Conservation (phyloP, 2,797 vertebrate species). For the Sciurus vulgaris region DNA sequence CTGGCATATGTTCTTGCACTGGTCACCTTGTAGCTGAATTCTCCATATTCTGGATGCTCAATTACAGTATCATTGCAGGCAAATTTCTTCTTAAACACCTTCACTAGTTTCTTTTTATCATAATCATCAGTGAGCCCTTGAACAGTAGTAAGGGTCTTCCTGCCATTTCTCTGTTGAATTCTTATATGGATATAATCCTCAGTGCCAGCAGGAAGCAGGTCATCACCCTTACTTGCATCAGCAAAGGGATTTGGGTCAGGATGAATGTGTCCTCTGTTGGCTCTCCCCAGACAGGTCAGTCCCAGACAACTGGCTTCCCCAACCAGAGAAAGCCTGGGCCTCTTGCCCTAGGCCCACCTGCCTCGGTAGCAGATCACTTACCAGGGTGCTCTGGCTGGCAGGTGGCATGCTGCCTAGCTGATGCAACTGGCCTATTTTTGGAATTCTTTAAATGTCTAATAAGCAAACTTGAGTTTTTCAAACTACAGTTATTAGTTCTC, state of each 20-base stretch:
- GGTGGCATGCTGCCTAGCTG: constrained; percentile 72
- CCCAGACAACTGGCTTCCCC: neutral
- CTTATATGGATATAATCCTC: neutral
- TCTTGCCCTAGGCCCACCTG: neutral
- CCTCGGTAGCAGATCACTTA: constrained; percentile 59
- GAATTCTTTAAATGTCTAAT: neutral
- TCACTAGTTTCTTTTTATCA: neutral
- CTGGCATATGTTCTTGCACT: no score
- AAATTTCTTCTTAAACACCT: neutral
- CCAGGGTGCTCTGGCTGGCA: neutral
- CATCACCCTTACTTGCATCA: no score
- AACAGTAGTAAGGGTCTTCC: neutral
- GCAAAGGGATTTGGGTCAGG: neutral
- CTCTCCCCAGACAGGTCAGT: constrained; percentile 7
- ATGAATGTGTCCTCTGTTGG: neutral
- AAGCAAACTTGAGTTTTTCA: neutral
- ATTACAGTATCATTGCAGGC: no score
- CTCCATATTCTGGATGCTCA: no score
- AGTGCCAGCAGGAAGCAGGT: neutral
- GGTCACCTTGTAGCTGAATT: no score
- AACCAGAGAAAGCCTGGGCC: neutral
- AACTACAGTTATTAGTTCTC: neutral
- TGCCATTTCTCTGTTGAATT: neutral
- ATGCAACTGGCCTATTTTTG: constrained; percentile 78
- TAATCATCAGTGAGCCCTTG: no score